A percentile compares a stretch with the other conserved stretches of the same genome.
These are phyloP conservation scores for Chromobotia macracanthus DNA, from an alignment of 2,797 vertebrate genomes.

Conservation along the genomic window DNA sequence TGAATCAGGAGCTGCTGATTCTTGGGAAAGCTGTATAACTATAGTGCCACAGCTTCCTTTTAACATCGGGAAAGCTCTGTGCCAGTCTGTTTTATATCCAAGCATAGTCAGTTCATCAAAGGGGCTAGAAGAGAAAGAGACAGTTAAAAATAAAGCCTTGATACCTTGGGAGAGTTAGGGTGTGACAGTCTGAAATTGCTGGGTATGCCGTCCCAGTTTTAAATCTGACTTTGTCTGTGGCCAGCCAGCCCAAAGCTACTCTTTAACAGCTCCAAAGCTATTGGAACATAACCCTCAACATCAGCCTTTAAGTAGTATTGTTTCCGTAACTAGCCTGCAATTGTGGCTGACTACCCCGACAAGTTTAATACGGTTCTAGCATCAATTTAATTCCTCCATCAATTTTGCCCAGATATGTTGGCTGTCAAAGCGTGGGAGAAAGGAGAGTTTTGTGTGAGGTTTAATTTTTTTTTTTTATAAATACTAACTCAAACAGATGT, in stretches of 20 bases:
- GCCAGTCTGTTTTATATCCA: constrained; percentile 41
- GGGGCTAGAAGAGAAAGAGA: constrained; percentile 57
- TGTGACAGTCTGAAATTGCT: constrained; percentile 78
- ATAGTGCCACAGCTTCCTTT: constrained; percentile 21
- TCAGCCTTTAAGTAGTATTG: constrained; percentile 51
- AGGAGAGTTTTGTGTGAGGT: neutral
- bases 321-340: constrained; percentile 52
- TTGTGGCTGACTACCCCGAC: constrained; percentile 43
- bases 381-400: constrained; percentile 39
- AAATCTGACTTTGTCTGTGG: constrained; percentile 70
- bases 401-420: constrained; percentile 23
- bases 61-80: constrained; percentile 47
- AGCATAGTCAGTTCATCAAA: constrained; percentile 46
- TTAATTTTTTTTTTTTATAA: neutral
- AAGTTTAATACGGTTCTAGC: constrained; percentile 26
- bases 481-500: neutral
- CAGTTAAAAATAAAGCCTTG: constrained; percentile 77
- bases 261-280: constrained; percentile 54
- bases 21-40: constrained; percentile 37
- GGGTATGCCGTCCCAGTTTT: constrained; percentile 74
- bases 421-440: constrained; percentile 28
- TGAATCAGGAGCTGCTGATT: constrained; percentile 37
- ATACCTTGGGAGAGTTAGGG: constrained; percentile 73
- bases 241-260: constrained; percentile 58
- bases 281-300: constrained; percentile 50